These are phyloP conservation scores for Chrysaora quinquecirrha DNA, from an alignment of 30 jellyfish, hydroid and myxozoan genomes.

Conservation along the genomic window DNA sequence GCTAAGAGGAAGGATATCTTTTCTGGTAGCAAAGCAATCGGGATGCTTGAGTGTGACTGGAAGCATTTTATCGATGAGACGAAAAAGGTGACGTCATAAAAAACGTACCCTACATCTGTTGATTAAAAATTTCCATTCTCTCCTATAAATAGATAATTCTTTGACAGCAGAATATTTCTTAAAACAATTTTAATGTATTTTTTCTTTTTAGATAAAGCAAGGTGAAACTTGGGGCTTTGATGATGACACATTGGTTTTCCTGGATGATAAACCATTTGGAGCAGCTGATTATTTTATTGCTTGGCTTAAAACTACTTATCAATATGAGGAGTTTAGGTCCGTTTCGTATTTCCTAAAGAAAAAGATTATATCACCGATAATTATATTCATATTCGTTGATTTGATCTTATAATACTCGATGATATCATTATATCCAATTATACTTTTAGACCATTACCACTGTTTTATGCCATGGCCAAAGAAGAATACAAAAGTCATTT, in stretches of 20 bases:
- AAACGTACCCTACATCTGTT: background rate
- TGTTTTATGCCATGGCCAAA: slow-evolving; percentile 86
- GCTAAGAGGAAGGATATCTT: slow-evolving; percentile 63
- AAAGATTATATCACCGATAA: no score
- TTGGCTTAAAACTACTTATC: slow-evolving; percentile 56
- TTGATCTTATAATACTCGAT: no score
- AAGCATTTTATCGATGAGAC: slow-evolving; percentile 53
- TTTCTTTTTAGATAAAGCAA: slow-evolving; percentile 35
- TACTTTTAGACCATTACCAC: slow-evolving; percentile 80
- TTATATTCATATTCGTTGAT: no score
- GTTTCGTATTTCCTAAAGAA: no score
- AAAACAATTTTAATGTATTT: background rate
- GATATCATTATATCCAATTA: no score
- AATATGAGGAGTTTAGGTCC: slow-evolving; percentile 86
- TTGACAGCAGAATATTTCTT: background rate
- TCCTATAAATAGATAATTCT: background rate
- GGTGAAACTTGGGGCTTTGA: slow-evolving; percentile 76
- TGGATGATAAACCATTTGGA: slow-evolving; percentile 66
- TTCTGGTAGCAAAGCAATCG: slow-evolving; percentile 51
- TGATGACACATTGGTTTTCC: slow-evolving; percentile 63
- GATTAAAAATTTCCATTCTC: background rate
- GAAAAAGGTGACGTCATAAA: slow-evolving; percentile 59
- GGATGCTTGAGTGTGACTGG: slow-evolving; percentile 95
- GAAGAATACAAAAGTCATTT: slow-evolving; percentile 77
- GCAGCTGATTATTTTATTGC: slow-evolving; percentile 65